Base-by-base conservation (phyloP, 2,113 vertebrate species). In the Gorsachius goisagi region DNA sequence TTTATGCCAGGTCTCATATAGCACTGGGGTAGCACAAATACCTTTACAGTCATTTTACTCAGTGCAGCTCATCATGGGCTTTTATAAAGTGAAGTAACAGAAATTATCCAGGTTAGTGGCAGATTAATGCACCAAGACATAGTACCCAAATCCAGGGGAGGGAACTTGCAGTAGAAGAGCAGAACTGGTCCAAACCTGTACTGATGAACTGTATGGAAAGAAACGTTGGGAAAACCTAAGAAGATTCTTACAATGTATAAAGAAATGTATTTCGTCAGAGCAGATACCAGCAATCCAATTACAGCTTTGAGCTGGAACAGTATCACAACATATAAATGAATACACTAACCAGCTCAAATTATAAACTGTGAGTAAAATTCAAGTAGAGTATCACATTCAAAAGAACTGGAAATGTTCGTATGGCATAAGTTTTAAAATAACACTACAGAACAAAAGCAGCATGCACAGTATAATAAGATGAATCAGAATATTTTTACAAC, bases 331-430 rank as follows among this genome's bases (percentile, higher is more conserved):
- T 76, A 85, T 76, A 85, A 93, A 95, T 79, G 30, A 93, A 92
- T 87, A 73, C 19, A 52, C 69, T 92, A 97, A 79, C 77, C 41
- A 92, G 2, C 53, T 84, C 45, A 69, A 56, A 89, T 95, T 95
- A 94, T 78, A 93, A 93, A 75, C 33, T 81, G 8, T 69, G 60
- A 81, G 39, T 56, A 91, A 87, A 89, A 93, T 91, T 93, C 64
- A 77, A 83, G 67, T 82, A 60, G n/a, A 71, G 10, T 80, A 84
- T 79, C 68, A 59, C 53, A 90, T 90, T 86, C 44, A 88, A 81
- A 94, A 87, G 64, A 93, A 55, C 45, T 0, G 0, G 60, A 75
- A 96, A 92, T 73, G 22, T 85, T 93, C 52, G 37, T 52, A 77
- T 23, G 44, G 39, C 44, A 37, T 53, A 63, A 66, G 22, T 90